A percentile compares a stretch with the other conserved stretches of the same genome.
These are phyloP conservation scores for Mus spretus DNA, from an alignment of 2,797 vertebrate species.

Conservation along the genomic window DNA sequence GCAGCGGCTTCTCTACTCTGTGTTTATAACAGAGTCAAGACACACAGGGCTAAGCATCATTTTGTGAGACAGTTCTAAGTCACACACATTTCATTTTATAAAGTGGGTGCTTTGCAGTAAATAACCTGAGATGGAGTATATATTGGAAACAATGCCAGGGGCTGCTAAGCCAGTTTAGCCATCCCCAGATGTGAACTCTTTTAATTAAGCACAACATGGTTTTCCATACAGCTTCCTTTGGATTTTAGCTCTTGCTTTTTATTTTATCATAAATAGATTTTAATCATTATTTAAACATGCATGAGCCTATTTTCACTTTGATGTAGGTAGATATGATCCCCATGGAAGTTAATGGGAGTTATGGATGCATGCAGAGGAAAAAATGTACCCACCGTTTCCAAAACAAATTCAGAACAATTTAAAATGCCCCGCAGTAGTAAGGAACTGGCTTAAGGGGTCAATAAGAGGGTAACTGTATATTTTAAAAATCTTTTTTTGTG, in stretches of 20 bases:
- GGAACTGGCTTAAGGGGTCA: constrained; percentile 80
- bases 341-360: constrained; percentile 77
- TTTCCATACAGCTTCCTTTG: neutral
- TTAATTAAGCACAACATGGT: constrained; percentile 71
- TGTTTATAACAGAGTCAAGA: constrained; percentile 49
- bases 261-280: constrained; percentile 74
- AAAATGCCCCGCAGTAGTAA: constrained; percentile 82
- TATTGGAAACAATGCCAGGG: constrained; percentile 73
- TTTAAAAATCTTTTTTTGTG: constrained; percentile 84
- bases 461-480: constrained; percentile 82
- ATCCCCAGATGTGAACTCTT: constrained; percentile 56
- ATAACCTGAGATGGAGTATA: constrained; percentile 73
- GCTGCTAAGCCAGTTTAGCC: constrained; percentile 55
- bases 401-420: constrained; percentile 85
- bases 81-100: constrained; percentile 74
- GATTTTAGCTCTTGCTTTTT: constrained; percentile 73
- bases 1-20: constrained; percentile 13
- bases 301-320: constrained; percentile 58
- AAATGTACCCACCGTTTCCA: constrained; percentile 68
- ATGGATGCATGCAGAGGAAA: constrained; percentile 70
- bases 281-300: constrained; percentile 70
- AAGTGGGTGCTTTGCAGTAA: constrained; percentile 62
- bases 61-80: constrained; percentile 57
- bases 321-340: constrained; percentile 58
- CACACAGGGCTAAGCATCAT: neutral